phyloP scores from a whole-genome alignment of 1,140 invertebrate species.

The Drosophila virilis region DNA sequence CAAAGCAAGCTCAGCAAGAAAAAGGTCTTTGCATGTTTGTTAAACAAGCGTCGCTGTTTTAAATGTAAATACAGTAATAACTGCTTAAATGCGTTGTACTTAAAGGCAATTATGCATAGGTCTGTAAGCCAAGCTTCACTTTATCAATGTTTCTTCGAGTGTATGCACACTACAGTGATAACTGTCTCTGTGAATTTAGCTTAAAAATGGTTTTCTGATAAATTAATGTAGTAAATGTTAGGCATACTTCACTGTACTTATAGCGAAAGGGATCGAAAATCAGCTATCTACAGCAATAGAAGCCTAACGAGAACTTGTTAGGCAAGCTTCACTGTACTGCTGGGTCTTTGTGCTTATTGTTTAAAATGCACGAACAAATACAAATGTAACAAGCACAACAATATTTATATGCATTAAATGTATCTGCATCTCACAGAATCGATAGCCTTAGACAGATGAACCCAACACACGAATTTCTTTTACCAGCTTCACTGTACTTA shows the following conservation, averaged over 20 bases:
- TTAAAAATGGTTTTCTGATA: neutral
- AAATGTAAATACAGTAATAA: too few species aligned
- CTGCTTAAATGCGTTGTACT: too few species aligned
- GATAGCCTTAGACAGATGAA: neutral
- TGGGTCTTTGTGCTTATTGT: neutral
- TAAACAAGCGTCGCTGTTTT: too few species aligned
- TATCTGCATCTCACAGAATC: neutral
- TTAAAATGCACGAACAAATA: neutral
- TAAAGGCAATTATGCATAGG: too few species aligned
- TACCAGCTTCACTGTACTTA: neutral
- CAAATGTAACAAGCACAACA: neutral
- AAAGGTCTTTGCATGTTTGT: too few species aligned
- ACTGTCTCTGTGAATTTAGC: neutral
- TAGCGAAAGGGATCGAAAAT: neutral
- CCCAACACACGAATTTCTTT: neutral
- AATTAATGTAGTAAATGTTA: neutral
- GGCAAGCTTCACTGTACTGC: neutral
- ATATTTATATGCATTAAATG: neutral
- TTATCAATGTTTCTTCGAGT: too few species aligned
- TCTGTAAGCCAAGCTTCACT: too few species aligned
- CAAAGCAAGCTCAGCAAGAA: too few species aligned
- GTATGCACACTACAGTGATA: too few species aligned
- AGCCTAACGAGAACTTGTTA: neutral
- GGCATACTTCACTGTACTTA: neutral
- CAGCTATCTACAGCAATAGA: too few species aligned